Evolutionary conservation across 2,888 invertebrate species (phyloP).

Genomic region (Colletes collaris): DNA sequence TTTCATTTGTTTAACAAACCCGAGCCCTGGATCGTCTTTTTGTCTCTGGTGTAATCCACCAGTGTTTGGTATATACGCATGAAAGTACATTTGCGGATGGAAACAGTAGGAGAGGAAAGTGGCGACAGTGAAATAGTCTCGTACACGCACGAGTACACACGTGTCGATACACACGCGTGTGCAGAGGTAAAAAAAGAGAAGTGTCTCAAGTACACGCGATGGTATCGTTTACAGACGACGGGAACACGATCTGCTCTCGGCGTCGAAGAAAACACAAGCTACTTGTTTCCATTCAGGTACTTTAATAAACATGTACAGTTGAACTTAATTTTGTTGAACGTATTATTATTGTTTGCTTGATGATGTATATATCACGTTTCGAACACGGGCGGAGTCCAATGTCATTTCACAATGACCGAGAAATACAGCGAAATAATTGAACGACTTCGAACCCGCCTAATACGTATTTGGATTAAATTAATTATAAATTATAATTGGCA

Average conservation of each 20-base stretch:
- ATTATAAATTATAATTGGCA: constrained; percentile 43
- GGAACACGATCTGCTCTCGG: constrained; percentile 11
- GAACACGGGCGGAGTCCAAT: constrained; percentile 57
- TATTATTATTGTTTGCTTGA: constrained; percentile 41
- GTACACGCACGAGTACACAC: background rate
- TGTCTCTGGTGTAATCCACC: no score
- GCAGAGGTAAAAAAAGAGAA: background rate
- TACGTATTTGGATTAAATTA: constrained; percentile 36
- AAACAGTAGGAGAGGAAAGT: constrained; percentile 14
- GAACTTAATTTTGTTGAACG: constrained; percentile 31
- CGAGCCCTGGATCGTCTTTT: no score
- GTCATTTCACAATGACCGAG: constrained; percentile 27
- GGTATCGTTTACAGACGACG: constrained; percentile 30
- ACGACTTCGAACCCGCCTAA: constrained; percentile 31
- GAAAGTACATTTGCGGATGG: constrained; percentile 30
- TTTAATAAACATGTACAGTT: constrained; percentile 58
- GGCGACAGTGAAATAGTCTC: constrained; percentile 5
- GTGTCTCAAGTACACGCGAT: background rate
- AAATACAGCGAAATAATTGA: constrained; percentile 29
- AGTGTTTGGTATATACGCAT: background rate
- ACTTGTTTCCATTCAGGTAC: constrained; percentile 56
- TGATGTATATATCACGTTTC: constrained; percentile 47
- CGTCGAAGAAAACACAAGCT: constrained; percentile 46
- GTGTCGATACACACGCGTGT: background rate
- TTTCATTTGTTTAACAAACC: no score